Base-by-base conservation (phyloP, 2,797 vertebrate genomes). In the Halcyon chelicuti region DNA sequence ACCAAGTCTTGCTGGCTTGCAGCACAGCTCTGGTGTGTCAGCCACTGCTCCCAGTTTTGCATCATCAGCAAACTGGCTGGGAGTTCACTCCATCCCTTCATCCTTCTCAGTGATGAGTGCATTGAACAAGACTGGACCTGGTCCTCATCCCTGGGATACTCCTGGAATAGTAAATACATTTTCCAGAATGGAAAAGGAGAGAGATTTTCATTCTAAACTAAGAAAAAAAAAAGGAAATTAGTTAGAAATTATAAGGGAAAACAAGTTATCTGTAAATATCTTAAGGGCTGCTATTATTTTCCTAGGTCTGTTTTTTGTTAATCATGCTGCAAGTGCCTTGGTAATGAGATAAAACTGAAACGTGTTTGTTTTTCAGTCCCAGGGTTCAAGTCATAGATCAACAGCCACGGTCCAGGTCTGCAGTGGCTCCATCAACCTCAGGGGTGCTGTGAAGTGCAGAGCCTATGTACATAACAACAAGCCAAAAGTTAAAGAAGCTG, bases 381-480 rank as follows among this genome's bases (percentile, higher is more conserved):
- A 95, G 86, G 96, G 82, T 72, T 83, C 95, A 13, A 96, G 97
- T 9, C 85, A 78, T 66, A 98, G 98, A 83, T 96, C 94, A 40
- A 97, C 98, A 31, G 98, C 98, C 17, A 97, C 96, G 5, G 98
- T 99, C 47, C 98, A 98, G 91, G 67, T 87, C 61, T 99, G 99
- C 94, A 98, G 98, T 1, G 99, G 99, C 63, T 98, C 98, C 22
- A 93, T 99, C 52, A 98, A 97, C 14, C 93, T 99, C 66, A 98
- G 96, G 76, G 99, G 99, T 39, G 95, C 97, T 16, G 97, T 99
- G 84, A 98, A 98, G 68, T 98, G 99, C 96, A 98, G 98, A 98
- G 99, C 99, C 62, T 99, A 99, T 78, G 4, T 99, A 26, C 99
- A 99, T 85, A 98, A 96, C 98, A 99, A 98, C 98, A 99, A 98